phyloP scores from a whole-genome alignment of 2,888 invertebrate genomes.

The Ophion costatus region DNA sequence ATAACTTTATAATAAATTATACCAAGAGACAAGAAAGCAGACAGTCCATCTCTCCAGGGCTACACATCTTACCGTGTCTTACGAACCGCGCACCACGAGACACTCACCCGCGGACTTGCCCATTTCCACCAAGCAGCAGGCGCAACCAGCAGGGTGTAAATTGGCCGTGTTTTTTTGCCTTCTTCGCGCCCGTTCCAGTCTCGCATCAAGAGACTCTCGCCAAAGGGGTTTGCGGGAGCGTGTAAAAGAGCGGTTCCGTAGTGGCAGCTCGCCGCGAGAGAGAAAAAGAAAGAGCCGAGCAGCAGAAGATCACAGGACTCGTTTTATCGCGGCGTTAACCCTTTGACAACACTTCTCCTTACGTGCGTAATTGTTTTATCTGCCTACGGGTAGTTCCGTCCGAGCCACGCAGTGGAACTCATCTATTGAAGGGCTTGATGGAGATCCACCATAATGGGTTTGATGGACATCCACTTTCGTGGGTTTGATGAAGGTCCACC shows the following conservation, averaged over 20 bases:
- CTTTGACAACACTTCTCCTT: constrained; percentile 30
- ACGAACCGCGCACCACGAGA: constrained; percentile 34
- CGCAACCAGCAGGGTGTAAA: constrained; percentile 11
- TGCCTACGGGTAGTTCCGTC: neutral
- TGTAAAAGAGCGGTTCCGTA: constrained; percentile 31
- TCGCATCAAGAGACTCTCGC: constrained; percentile 21
- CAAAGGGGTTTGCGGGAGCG: constrained; percentile 22
- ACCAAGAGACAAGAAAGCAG: neutral
- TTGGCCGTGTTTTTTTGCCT: constrained; percentile 17
- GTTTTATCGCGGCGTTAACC: constrained; percentile 27
- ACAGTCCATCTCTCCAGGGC: constrained; percentile 17
- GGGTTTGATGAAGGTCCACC: no score
- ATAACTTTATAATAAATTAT: neutral
- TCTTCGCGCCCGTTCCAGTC: constrained; percentile 6
- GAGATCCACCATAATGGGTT: neutral
- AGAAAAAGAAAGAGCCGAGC: constrained; percentile 11
- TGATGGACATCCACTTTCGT: no score
- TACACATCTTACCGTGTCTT: constrained; percentile 19
- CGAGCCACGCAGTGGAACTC: neutral
- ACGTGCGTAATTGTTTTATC: neutral
- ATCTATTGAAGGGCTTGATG: neutral
- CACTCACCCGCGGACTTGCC: constrained; percentile 50
- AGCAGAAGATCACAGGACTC: constrained; percentile 35
- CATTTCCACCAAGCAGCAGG: constrained; percentile 52
- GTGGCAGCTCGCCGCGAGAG: neutral